Evolutionary conservation across 2,797 vertebrate species (phyloP).

Genomic region (Etheostoma nigrum): DNA sequence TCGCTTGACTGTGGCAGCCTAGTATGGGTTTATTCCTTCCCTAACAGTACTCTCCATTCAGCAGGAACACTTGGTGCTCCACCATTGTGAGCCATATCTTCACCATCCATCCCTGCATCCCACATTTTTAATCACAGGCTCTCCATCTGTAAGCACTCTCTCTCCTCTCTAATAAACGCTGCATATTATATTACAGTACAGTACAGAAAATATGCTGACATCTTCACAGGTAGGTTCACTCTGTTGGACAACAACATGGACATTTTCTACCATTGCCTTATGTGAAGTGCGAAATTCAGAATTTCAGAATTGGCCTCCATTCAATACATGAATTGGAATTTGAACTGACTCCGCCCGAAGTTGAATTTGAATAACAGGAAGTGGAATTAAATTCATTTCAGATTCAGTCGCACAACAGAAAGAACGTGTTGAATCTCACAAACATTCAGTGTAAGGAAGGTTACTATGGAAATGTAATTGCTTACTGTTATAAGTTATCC

Average conservation of each 20-base stretch:
- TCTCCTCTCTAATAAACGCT: conserved; percentile 10
- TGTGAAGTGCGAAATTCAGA: conserved; percentile 13
- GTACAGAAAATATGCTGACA: conserved; percentile 29
- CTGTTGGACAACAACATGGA: conserved; percentile 41
- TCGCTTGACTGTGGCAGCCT: conserved; percentile 10
- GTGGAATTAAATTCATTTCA: no score
- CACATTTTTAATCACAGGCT: conserved; percentile 38
- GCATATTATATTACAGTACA: not conserved
- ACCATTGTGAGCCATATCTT: conserved; percentile 25
- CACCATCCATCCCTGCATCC: conserved; percentile 30
- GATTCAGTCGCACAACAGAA: no score
- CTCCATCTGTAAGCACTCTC: not conserved
- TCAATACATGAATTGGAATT: no score
- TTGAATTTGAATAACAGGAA: no score
- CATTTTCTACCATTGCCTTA: conserved; percentile 28
- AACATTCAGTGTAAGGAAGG: no score
- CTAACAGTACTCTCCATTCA: conserved; percentile 20
- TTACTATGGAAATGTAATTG: no score
- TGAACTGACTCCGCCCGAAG: no score
- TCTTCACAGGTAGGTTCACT: conserved; percentile 31
- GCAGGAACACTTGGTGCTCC: conserved; percentile 46
- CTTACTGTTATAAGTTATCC: no score
- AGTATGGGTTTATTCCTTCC: conserved; percentile 8
- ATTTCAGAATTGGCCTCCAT: no score
- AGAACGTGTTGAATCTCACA: no score